Percentiles rank a stretch among this genome's conserved stretches.
Evolutionary conservation across 2,888 invertebrate genomes (phyloP).

Genomic region (Germaria angustata): DNA sequence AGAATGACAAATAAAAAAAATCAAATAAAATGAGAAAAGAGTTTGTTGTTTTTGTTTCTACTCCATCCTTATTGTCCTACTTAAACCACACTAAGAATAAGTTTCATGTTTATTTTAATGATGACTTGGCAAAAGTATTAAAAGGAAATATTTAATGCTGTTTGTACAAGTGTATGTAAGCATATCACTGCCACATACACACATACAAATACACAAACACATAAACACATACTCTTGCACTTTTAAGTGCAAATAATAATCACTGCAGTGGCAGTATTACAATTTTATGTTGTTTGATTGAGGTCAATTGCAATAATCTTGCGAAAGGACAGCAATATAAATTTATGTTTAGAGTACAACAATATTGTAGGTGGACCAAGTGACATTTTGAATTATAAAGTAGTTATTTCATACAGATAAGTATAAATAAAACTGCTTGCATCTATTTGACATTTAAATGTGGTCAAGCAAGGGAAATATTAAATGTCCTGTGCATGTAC

Average conservation of each 20-base stretch:
- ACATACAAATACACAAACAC: neutral
- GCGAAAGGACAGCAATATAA: slow-evolving; percentile 30
- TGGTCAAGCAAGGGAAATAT: neutral
- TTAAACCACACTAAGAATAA: slow-evolving; percentile 62
- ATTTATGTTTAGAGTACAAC: slow-evolving; percentile 12
- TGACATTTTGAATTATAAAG: slow-evolving; percentile 28
- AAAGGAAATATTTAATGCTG: slow-evolving; percentile 64
- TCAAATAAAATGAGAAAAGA: slow-evolving; percentile 17
- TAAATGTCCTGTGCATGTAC: neutral
- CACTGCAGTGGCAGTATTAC: slow-evolving; percentile 47
- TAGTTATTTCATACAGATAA: neutral
- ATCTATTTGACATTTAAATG: slow-evolving; percentile 15
- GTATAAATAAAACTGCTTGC: slow-evolving; percentile 17
- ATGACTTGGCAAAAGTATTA: slow-evolving; percentile 66
- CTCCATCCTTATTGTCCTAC: slow-evolving; percentile 63
- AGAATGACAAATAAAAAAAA: neutral
- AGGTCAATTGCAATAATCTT: slow-evolving; percentile 60
- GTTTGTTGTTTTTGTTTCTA: neutral
- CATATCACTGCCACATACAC: neutral
- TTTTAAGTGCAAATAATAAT: slow-evolving; percentile 44
- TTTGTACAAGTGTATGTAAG: slow-evolving; percentile 15
- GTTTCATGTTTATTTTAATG: slow-evolving; percentile 66
- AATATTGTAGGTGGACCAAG: slow-evolving; percentile 34
- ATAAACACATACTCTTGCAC: neutral
- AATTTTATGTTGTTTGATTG: slow-evolving; percentile 53